Percentiles rank a stretch among this genome's conserved stretches.
phyloP scores from a whole-genome alignment of 2,113 vertebrate genomes.

The Eulacestoma nigropectus region DNA sequence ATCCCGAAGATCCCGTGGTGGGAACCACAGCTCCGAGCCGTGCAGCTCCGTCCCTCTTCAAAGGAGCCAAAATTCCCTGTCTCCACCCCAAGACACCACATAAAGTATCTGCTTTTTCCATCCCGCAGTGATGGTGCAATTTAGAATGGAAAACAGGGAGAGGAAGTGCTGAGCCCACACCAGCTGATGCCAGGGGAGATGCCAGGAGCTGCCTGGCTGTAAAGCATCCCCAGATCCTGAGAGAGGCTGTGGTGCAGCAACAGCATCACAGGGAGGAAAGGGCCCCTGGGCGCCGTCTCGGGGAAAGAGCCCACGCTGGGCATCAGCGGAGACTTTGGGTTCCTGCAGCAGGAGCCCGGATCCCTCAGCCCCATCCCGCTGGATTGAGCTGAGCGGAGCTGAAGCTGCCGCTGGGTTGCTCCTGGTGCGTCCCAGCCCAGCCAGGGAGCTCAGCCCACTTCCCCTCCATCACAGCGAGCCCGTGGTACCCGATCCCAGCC shows the following conservation, averaged over 20 bases:
- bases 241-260: not conserved
- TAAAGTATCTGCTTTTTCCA: not conserved
- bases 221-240: not conserved
- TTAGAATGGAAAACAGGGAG: not conserved
- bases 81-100: not conserved
- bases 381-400: rapidly evolving
- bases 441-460: not conserved
- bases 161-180: not conserved
- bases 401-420: not conserved
- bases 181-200: not conserved
- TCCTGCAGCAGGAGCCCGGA: not conserved
- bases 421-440: not conserved
- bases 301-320: not conserved
- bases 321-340: not conserved
- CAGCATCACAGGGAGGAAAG: not conserved
- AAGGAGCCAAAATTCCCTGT: not conserved
- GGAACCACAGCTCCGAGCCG: not conserved
- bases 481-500: rapidly evolving
- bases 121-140: not conserved
- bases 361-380: rapidly evolving
- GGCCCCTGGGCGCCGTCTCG: not conserved
- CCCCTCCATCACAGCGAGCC: not conserved
- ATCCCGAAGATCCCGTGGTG: not conserved
- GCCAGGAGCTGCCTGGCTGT: not conserved
- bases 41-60: not conserved